Evolutionary conservation across 2,113 vertebrate species (phyloP), one percentile per base, ranked within the genome.

Genomic region (Tragelaphus imberbis): DNA sequence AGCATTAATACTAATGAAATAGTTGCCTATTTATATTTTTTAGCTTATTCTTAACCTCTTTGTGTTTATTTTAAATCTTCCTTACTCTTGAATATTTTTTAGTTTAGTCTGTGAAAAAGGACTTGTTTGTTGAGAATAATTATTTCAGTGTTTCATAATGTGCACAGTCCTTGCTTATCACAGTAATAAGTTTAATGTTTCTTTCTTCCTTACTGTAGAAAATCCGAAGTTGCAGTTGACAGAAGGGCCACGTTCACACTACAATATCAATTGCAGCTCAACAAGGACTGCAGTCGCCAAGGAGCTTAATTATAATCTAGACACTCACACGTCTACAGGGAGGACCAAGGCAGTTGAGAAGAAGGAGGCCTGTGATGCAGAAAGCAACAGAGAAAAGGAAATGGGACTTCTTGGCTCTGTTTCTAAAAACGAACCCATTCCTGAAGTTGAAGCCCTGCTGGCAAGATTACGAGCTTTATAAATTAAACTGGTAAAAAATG

Each of bases 371-470:
- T 97, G 98, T 97, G 98, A 95, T 4, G 88, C 97, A 98, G 97
- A 99, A 98, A 97, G 97, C 71, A 98, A 63, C 98, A 98, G 96
- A 98, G 98, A 99, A 94, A 99, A 99, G 98, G 99, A 99, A 98
- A 96, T 47, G 56, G 98, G 99, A 95, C 91, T 55, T 63, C 84
- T 96, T 0, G 94, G 95, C 53, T 98, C 98, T 94, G 90, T 98
- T 91, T 98, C 99, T 96, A 99, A 99, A 96, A 98, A 96, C 55
- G 99, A 99, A 98, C 95, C 98, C 21, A 96, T 99, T 98, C 98
- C 99, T 14, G 99, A 99, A 98, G 99, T 99, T 23, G 99, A 99
- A 98, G 99, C 99, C 98, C 99, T 99, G 27, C 99, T 99, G 96
- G 99, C 99, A 94, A 99, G 99, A 98, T 99, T 99, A 92, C 99